Conservation (phyloP, 2,113 vertebrate species). For the Cariama cristata region DNA sequence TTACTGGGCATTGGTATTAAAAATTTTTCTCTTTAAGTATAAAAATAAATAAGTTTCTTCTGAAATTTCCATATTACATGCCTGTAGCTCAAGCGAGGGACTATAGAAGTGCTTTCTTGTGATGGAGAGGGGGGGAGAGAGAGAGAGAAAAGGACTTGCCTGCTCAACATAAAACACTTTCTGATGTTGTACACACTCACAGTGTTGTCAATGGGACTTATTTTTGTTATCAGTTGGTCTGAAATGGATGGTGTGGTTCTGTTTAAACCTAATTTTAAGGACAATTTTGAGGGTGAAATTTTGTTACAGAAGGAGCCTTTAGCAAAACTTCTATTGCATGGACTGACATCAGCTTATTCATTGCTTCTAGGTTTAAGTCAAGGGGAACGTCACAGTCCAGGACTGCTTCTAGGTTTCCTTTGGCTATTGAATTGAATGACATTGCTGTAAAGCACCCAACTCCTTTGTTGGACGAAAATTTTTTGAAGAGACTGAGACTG, state of each 20-base stretch:
- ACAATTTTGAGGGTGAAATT: background rate
- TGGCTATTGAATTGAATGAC: background rate
- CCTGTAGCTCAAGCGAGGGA: background rate
- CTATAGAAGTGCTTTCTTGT: background rate
- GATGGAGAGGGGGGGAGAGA: background rate
- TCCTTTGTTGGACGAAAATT: background rate
- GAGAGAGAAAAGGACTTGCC: background rate
- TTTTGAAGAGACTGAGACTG: background rate
- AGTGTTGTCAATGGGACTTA: background rate
- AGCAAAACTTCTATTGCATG: background rate
- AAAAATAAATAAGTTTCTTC: background rate
- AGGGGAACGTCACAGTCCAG: background rate
- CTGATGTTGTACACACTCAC: background rate
- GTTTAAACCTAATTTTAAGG: conserved; percentile 11
- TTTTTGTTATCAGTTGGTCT: background rate
- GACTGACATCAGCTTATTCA: background rate
- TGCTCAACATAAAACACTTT: background rate
- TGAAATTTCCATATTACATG: background rate
- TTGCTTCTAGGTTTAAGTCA: background rate
- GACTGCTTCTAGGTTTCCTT: conserved; percentile 3
- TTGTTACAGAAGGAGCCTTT: background rate
- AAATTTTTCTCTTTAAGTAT: background rate
- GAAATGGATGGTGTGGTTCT: background rate
- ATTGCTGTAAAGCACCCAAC: background rate
- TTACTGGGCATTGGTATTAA: background rate